phyloP scores from a whole-genome alignment of 2,113 vertebrate species.

The Indicator indicator region DNA sequence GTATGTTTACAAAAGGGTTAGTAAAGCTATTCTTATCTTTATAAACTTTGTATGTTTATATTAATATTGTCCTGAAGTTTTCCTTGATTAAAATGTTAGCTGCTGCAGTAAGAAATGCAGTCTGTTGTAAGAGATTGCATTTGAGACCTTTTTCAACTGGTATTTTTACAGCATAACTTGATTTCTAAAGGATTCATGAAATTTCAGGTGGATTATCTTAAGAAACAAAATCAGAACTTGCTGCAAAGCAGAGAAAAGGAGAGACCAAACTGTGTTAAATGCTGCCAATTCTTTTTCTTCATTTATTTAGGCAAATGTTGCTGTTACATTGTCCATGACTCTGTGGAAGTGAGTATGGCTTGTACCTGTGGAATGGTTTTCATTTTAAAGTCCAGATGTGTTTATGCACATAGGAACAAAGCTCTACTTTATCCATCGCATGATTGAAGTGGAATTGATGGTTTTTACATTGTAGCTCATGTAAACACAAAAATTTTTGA shows the following conservation, averaged over 20 bases:
- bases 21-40: slow-evolving; percentile 74
- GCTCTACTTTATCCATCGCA: neutral
- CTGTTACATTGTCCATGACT: neutral
- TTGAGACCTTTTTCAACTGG: neutral
- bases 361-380: neutral
- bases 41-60: slow-evolving; percentile 69
- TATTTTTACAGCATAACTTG: neutral
- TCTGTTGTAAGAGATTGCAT: neutral
- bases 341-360: neutral
- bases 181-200: neutral
- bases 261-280: neutral
- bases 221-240: neutral
- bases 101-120: slow-evolving; percentile 26
- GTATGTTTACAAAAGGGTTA: slow-evolving; percentile 74
- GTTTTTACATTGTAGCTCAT: neutral
- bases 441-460: neutral
- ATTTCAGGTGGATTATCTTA: neutral
- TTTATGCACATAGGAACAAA: neutral
- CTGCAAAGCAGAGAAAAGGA: neutral
- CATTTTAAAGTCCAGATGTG: neutral
- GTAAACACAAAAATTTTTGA: neutral
- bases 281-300: neutral
- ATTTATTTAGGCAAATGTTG: neutral
- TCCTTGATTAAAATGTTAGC: slow-evolving; percentile 62
- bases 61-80: slow-evolving; percentile 71